Evolutionary conservation across 2,888 invertebrate species (phyloP), one percentile per base, ranked within the genome.

Genomic region (Leptinotarsa juncta): DNA sequence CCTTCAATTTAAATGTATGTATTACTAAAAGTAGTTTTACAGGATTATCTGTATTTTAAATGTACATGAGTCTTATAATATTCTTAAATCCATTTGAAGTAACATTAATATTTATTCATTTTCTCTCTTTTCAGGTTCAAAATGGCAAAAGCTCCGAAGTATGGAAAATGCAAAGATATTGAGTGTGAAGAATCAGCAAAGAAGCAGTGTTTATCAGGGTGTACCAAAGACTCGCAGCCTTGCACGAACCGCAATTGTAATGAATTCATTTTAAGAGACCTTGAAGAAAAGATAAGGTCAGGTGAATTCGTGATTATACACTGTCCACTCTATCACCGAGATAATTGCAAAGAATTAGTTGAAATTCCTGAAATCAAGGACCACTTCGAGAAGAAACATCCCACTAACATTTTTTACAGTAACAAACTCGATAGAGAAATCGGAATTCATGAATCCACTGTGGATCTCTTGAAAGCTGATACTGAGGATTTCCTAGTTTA

Each of bases 291-390:
- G 53, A 77, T 76, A 49, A 50, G 48, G n/a, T 50, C 48, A 18
- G 77, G 77, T 70, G n/a, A 16, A 14, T 71, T 69, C 55, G 60
- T 76, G 42, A 75, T 70, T 50, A 73, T 79, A 32, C 72, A 69
- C 12, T 79, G 79, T 68, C 79, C 79, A 14, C 15, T 75, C 49
- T 75, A 72, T 26, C 77, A 77, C 68, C 77, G 76, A 10, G 5
- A 55, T 7, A 68, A 76, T 23, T 79, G 79, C 69, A 57, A 68
- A 14, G 74, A 73, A 23, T 49, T 70, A 15, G 55, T 73, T 48
- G 70, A 73, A 23, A 76, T 77, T 23, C 20, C 49, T n/a, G 65
- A 71, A 16, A 65, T 79, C 4, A 55, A 73, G 20, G 62, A 60
- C 0, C 79, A 79, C 70, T 74, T 79, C 55, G 65, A 76, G 14